phyloP scores from a whole-genome alignment of 1,140 invertebrate species.

The Acromyrmex charruanus region DNA sequence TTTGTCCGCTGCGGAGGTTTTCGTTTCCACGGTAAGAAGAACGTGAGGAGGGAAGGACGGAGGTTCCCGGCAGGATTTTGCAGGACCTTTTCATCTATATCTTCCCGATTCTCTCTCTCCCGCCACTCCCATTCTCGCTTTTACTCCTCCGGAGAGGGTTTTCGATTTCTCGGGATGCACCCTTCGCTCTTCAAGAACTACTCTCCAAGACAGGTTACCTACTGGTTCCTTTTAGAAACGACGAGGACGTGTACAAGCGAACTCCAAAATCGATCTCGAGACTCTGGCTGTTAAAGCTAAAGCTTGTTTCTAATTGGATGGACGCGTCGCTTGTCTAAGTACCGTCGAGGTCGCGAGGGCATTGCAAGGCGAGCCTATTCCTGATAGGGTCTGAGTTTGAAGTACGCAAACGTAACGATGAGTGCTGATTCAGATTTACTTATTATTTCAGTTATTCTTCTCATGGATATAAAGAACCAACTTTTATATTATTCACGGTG shows the following conservation, averaged over 20 bases:
- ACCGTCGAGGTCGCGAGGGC: slow-evolving; percentile 16
- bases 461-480: background rate
- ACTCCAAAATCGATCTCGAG: slow-evolving; percentile 47
- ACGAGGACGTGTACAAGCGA: slow-evolving; percentile 16
- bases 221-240: slow-evolving; percentile 23
- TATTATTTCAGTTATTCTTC: slow-evolving; percentile 19
- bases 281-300: slow-evolving; percentile 31
- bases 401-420: slow-evolving; percentile 10
- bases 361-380: slow-evolving; percentile 10
- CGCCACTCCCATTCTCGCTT: slow-evolving; percentile 1
- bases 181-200: slow-evolving; percentile 50
- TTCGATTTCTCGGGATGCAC: slow-evolving; percentile 66
- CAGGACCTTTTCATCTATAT: slow-evolving; percentile 69
- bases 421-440: background rate
- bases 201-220: slow-evolving; percentile 60
- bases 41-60: slow-evolving; percentile 34
- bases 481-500: background rate
- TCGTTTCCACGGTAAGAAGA: slow-evolving; percentile 75
- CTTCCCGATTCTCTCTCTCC: slow-evolving; percentile 41
- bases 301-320: slow-evolving; percentile 61
- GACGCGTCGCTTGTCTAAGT: slow-evolving; percentile 32
- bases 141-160: slow-evolving; percentile 30
- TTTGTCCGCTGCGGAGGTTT: slow-evolving; percentile 79
- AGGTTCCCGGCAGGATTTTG: slow-evolving; percentile 66
- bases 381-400: background rate